phyloP scores from a whole-genome alignment of 30 jellyfish, hydroid and myxozoan genomes.

The Aurelia sp. region DNA sequence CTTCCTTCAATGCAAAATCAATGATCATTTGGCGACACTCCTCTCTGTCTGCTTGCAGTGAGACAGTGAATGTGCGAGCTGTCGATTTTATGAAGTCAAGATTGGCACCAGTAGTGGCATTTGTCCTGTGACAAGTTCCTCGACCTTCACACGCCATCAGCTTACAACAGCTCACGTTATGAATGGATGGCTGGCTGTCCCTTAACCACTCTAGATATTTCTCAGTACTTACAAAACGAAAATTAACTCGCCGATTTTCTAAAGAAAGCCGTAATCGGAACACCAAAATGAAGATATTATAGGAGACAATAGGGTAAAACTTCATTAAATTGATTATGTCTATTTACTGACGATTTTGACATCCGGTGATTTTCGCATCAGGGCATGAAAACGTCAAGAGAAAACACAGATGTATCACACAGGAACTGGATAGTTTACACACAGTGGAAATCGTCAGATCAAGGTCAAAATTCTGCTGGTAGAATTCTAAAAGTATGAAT shows the following conservation, averaged over 20 bases:
- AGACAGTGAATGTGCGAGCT: no score
- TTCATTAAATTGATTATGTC: not conserved
- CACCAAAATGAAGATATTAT: not conserved
- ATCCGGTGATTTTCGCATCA: not conserved
- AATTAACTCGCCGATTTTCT: conserved; percentile 10
- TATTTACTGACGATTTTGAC: not conserved
- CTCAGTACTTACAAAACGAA: not conserved
- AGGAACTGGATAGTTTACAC: no score
- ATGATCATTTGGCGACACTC: no score
- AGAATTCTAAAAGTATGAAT: no score
- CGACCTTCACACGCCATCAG: conserved; percentile 6
- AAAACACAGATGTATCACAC: no score
- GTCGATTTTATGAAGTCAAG: no score
- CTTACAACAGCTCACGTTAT: not conserved
- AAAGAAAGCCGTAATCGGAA: conserved; percentile 35
- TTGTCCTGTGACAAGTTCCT: conserved; percentile 1
- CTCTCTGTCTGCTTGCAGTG: no score
- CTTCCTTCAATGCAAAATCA: no score
- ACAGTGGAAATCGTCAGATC: no score
- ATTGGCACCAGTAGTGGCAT: no score
- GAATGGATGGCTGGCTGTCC: not conserved
- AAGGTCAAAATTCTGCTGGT: no score
- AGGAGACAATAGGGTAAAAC: conserved; percentile 20
- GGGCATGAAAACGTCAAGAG: not conserved
- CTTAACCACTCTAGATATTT: not conserved